phyloP scores from a whole-genome alignment of 2,888 invertebrate genomes.

The Lithophane socia region DNA sequence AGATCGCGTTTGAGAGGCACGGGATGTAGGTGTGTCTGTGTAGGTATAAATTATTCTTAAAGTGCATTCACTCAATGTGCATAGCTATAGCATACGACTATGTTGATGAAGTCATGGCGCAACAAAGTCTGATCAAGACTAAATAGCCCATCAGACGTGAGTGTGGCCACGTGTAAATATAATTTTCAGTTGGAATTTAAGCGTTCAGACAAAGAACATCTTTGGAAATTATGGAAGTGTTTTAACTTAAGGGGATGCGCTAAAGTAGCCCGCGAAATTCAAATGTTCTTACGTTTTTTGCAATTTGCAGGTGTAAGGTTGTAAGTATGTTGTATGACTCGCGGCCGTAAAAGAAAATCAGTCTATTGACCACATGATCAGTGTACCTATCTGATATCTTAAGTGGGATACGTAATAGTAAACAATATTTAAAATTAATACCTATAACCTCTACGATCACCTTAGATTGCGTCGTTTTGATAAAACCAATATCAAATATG shows the following conservation, averaged over 20 bases:
- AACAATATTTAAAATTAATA: constrained; percentile 32
- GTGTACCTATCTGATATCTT: constrained; percentile 18
- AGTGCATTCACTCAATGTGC: constrained; percentile 27
- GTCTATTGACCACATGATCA: neutral
- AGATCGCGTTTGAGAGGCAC: constrained; percentile 21
- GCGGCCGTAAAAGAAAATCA: neutral
- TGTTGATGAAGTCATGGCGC: constrained; percentile 16
- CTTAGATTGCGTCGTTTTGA: constrained; percentile 36
- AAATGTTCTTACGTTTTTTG: no score
- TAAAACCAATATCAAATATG: constrained; percentile 48
- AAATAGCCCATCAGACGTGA: constrained; percentile 15
- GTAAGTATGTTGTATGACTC: no score
- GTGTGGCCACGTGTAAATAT: constrained; percentile 2
- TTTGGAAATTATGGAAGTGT: neutral
- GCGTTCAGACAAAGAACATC: neutral
- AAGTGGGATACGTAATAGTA: constrained; percentile 38
- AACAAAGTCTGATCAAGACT: constrained; percentile 36
- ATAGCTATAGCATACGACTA: constrained; percentile 1
- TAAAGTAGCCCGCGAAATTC: no score
- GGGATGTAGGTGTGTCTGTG: constrained; percentile 33
- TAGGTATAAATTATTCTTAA: constrained; percentile 21
- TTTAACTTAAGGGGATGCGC: neutral
- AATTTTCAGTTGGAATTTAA: constrained; percentile 1
- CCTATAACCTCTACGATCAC: constrained; percentile 56
- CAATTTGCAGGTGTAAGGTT: no score